A percentile compares a stretch with the other conserved stretches of the same genome.
These are phyloP conservation scores for Ginglymostoma cirratum DNA, from an alignment of 2,113 vertebrate genomes.

Conservation along the genomic window DNA sequence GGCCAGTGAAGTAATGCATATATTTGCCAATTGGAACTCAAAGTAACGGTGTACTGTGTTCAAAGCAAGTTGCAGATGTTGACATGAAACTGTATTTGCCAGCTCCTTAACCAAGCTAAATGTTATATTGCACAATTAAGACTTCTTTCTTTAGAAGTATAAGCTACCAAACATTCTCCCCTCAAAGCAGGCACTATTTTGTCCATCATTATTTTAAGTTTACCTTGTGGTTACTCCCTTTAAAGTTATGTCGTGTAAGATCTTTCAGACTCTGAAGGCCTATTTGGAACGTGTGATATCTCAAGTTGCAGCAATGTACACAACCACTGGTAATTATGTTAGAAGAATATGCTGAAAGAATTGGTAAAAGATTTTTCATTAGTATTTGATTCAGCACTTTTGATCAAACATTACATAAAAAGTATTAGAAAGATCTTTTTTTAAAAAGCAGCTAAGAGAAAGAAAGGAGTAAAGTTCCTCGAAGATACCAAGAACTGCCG, in stretches of 20 bases:
- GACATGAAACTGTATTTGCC: neutral
- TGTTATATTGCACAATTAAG: neutral
- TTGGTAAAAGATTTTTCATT: neutral
- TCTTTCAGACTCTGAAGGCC: neutral
- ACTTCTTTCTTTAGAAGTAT: neutral
- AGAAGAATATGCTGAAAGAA: neutral
- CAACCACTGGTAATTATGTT: neutral
- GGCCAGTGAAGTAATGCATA: constrained; percentile 24
- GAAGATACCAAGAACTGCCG: too few relatives aligned
- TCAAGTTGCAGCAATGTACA: neutral
- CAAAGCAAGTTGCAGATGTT: constrained; percentile 23
- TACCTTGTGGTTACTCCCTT: neutral
- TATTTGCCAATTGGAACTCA: neutral
- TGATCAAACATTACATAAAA: neutral
- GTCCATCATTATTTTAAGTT: neutral
- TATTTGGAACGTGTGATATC: neutral
- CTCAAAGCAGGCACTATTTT: neutral
- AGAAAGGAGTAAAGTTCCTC: too few relatives aligned
- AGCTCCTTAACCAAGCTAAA: neutral
- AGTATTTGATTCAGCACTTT: neutral
- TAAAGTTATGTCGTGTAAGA: neutral
- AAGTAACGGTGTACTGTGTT: neutral
- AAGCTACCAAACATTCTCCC: neutral
- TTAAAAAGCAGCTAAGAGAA: neutral
- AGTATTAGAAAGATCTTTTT: neutral